Base-by-base conservation (phyloP, 2,888 invertebrate species). In the Acronicta leporina region DNA sequence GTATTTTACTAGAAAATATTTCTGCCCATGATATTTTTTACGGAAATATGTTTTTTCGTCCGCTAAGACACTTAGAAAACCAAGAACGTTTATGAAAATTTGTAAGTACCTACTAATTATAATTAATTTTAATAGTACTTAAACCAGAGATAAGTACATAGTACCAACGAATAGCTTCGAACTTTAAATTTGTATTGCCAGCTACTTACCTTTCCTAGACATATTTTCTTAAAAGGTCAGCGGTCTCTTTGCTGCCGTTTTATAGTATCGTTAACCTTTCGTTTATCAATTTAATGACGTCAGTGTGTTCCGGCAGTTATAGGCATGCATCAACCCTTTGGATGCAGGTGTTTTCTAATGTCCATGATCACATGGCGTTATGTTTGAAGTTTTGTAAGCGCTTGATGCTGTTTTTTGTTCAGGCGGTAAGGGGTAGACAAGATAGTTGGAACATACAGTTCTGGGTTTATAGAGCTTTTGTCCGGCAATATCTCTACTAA, bases 211-310 rank as follows among this genome's bases (percentile, higher is more conserved):
- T 56, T 73, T 50, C 43, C 68, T 53, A 60, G 52, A 58, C 72
- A 46, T 47, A 47, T 53, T 68, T 53, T 48, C 30, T 27, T 46
- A 20, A 52, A 70, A 77, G 71, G 75, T 77, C 71, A 64, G 75
- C 67, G 78, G 78, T 67, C 43, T 59, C 75, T 74, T 74, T 69
- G 74, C 47, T 57, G 50, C 20, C 43, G 63, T 74, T 77, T 68
- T 65, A 70, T 77, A 45, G 78, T 74, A 71, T 68, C 59, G 63
- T 75, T 77, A 63, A 75, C 71, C 75, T 78, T 71, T 67, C 46
- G 47, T 60, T 63, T 75, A 75, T 77, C 78, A 75, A 30, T 58
- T 71, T 68, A 62, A 66, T 78, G 78, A 75, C 65, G 72, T 75
- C 71, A 66, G 50, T 40, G 49, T 43, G 70, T 75, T 77, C 78